A percentile compares a stretch with the other conserved stretches of the same genome.
phyloP scores from a whole-genome alignment of 1,140 invertebrate genomes.

The Phenacoccus solenopsis region DNA sequence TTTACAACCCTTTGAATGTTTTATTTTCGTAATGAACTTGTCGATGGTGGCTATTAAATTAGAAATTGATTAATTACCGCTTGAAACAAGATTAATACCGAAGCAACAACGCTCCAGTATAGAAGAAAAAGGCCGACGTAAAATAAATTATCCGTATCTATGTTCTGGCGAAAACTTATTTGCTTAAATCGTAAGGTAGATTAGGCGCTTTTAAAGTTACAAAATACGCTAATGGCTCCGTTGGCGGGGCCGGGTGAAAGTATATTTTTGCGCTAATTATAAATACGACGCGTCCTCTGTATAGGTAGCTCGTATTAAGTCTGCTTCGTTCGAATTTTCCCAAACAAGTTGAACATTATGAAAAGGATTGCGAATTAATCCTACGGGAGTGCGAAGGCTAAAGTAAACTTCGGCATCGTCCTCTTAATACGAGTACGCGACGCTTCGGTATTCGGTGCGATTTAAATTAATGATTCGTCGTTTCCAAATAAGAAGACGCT shows the following conservation, averaged over 20 bases:
- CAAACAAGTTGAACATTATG: background rate
- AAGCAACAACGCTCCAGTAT: background rate
- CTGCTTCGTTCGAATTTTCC: background rate
- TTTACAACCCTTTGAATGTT: background rate
- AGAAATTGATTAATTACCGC: conserved; percentile 2
- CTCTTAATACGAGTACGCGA: background rate
- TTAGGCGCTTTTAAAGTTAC: background rate
- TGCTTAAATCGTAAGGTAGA: background rate
- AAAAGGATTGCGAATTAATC: background rate
- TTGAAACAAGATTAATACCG: background rate
- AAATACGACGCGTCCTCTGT: background rate
- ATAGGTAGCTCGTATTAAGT: background rate
- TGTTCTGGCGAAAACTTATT: background rate
- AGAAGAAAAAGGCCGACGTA: background rate
- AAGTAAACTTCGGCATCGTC: background rate
- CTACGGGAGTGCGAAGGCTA: background rate
- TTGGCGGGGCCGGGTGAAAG: too few relatives aligned
- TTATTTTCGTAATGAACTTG: background rate
- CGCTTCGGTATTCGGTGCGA: background rate
- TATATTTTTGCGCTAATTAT: background rate
- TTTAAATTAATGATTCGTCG: conserved; percentile 3
- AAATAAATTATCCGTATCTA: background rate
- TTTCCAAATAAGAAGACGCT: background rate
- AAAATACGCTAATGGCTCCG: background rate
- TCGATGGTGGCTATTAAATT: background rate